phyloP scores from a whole-genome alignment of 2,797 vertebrate genomes.

The Ceyx erithaca region DNA sequence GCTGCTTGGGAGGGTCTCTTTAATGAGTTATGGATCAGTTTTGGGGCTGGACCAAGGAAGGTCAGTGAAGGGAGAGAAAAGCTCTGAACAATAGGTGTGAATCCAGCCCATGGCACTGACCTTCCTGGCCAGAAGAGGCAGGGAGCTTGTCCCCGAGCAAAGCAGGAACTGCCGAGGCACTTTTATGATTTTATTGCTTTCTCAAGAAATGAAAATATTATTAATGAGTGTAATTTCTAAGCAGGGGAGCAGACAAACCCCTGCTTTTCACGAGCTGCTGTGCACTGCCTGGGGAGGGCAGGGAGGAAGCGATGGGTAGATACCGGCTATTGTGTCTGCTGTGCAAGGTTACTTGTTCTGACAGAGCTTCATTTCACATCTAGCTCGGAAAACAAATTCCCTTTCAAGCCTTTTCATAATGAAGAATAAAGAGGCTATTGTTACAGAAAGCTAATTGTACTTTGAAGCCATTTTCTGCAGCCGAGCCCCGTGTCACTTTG shows the following conservation, averaged over 20 bases:
- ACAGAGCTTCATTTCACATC: slow-evolving; percentile 59
- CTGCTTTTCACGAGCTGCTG: background rate
- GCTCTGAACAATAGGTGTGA: background rate
- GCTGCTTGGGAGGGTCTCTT: background rate
- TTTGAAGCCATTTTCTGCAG: slow-evolving; percentile 37
- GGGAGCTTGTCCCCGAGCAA: background rate
- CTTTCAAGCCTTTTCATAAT: slow-evolving; percentile 73
- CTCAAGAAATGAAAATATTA: slow-evolving; percentile 24
- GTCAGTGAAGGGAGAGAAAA: background rate
- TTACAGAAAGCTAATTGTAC: slow-evolving; percentile 69
- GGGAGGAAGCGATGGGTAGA: slow-evolving; percentile 65
- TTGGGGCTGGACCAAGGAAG: background rate
- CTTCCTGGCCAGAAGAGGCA: background rate
- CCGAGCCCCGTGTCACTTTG: background rate
- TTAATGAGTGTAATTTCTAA: slow-evolving; percentile 59
- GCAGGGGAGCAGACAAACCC: slow-evolving; percentile 11
- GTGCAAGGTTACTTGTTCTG: slow-evolving; percentile 76
- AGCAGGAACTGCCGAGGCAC: background rate
- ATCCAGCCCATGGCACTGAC: background rate
- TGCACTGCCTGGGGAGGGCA: background rate
- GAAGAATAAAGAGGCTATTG: slow-evolving; percentile 77
- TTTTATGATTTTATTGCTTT: slow-evolving; percentile 31
- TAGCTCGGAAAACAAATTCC: slow-evolving; percentile 69
- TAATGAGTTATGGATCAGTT: background rate
- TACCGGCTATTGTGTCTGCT: slow-evolving; percentile 70